These are phyloP conservation scores for Arenicola marina DNA, from an alignment of 2,888 invertebrate species.

Conservation along the genomic window DNA sequence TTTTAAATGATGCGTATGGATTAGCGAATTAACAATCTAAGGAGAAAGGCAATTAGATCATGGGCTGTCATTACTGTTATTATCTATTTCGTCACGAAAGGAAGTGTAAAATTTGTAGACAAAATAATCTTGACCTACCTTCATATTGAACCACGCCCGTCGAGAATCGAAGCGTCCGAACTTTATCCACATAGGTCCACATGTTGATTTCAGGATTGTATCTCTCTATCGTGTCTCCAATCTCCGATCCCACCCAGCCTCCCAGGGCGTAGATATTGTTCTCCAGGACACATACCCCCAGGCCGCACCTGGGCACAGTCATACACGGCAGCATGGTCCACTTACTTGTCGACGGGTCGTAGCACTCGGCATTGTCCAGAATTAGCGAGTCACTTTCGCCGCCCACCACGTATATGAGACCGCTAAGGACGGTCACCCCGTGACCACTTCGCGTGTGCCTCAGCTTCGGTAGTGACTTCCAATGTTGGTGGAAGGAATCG, in stretches of 20 bases:
- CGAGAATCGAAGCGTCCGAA: slow-evolving; percentile 85
- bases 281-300: slow-evolving; percentile 83
- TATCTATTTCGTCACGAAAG: neutral
- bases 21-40: too few relatives aligned
- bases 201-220: slow-evolving; percentile 79
- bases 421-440: slow-evolving; percentile 81
- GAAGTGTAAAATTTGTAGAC: neutral
- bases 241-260: slow-evolving; percentile 91
- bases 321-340: slow-evolving; percentile 68
- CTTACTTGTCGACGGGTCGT: slow-evolving; percentile 48
- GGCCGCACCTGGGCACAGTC: slow-evolving; percentile 73
- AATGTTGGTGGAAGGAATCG: slow-evolving; percentile 49
- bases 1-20: too few relatives aligned
- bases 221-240: slow-evolving; percentile 84
- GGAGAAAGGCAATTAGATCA: too few relatives aligned
- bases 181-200: slow-evolving; percentile 78
- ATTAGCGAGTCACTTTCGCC: slow-evolving; percentile 86
- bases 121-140: slow-evolving; percentile 63
- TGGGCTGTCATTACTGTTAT: neutral
- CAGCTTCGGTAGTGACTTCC: slow-evolving; percentile 68
- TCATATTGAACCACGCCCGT: slow-evolving; percentile 87
- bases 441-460: slow-evolving; percentile 84
- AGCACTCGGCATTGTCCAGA: slow-evolving; percentile 63
- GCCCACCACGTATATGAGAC: slow-evolving; percentile 87
- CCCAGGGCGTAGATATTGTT: slow-evolving; percentile 86